Evolutionary conservation across 2,113 vertebrate species (phyloP), one percentile per base, ranked within the genome.

Genomic region (Rhea americana): DNA sequence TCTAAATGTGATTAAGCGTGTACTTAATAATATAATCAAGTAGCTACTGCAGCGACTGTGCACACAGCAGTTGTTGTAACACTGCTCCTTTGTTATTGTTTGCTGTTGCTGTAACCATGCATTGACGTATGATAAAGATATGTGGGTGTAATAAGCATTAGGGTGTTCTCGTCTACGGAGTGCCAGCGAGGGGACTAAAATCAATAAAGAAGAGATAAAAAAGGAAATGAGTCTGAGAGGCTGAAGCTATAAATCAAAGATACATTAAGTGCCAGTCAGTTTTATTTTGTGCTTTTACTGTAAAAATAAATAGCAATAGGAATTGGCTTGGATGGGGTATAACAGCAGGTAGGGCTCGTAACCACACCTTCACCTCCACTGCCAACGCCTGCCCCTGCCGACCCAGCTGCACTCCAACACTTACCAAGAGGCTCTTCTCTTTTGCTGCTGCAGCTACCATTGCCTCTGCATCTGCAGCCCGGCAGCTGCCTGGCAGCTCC

Each of bases 141-240:
- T 9, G 7, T 41, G 37, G 16, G 20, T 55, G 48, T 66, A 82
- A 73, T 65, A 72, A 83, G 48, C 76, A 62, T 41, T 53, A 82
- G 53, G 13, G 37, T 82, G 56, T 26, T 79, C 53, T 91, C 45
- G 50, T 81, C 71, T 90, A 13, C 51, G 43, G n/a, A 24, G 50
- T 82, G 66, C 24, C 24, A 25, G 56, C 24, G 20, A 81, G 51
- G 45, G 21, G 7, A 76, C 5, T 45, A 76, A 94, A 84, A 73
- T 79, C 53, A 58, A 82, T 84, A 65, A 17, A 76, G 39, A 88
- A 68, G 76, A 93, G 58, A 86, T 47, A 62, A 78, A 83, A 87
- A 85, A 51, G 39, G 5, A 91, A 75, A 89, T 32, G 7, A 59
- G 2, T 45, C 37, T 66, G 30, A 58, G 48, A 89, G n/a, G 16